Evolutionary conservation across 2,888 invertebrate genomes (phyloP), one percentile per base, ranked within the genome.

Genomic region (Psylliodes chrysocephalus): DNA sequence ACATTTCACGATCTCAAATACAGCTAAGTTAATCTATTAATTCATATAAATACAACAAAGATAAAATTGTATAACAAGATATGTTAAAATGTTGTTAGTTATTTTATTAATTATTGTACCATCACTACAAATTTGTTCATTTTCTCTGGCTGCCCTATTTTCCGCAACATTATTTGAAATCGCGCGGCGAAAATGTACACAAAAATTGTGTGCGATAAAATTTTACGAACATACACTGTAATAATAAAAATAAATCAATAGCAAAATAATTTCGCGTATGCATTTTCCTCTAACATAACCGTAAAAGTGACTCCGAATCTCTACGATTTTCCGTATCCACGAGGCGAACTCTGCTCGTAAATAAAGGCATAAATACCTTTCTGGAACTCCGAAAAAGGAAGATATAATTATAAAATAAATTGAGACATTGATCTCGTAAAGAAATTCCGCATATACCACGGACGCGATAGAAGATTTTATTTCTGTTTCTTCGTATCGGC

Each of bases 191-290:
- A n/a, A n/a, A n/a, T n/a, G n/a, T n/a, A n/a, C n/a, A n/a, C n/a
- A n/a, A n/a, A n/a, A n/a, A n/a, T 22, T 22, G 22, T 22, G 22
- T 22, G n/a, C n/a, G n/a, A n/a, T n/a, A 22, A 22, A 22, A 22
- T 22, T 22, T 22, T 6, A 22, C 22, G 22, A 30, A 30, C 8
- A 44, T 44, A 44, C 44, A 15, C 1, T 2, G 44, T 44, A 44
- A 17, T 8, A 3, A 44, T 44, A 19, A 30, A n/a, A 30, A 30
- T 30, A 30, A 30, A 30, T 30, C 3, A 1, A 30, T 60, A 57
- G 57, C 44, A 55, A 40, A 63, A 53, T 57, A 33, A 22, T 28
- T 40, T 28, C 47, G 15, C 30, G 62, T 55, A 55, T 64, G 49
- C 47, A 64, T 47, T 54, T 15, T 38, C 12, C 38, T 6, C 12